Evolutionary conservation across 1,140 invertebrate species (phyloP).

Genomic region (Grapholita molesta): DNA sequence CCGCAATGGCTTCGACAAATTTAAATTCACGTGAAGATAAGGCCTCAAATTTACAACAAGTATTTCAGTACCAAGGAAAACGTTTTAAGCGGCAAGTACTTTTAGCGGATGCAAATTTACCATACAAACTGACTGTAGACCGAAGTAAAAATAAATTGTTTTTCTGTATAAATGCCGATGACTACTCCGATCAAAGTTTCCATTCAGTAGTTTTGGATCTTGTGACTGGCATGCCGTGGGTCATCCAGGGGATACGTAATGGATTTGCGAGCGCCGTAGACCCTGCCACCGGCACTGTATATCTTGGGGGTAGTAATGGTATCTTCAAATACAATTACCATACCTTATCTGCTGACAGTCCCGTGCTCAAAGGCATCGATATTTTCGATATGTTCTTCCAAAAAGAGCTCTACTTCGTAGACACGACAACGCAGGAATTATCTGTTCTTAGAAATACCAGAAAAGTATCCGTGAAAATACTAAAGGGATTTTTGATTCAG

Average conservation of each 20-base stretch:
- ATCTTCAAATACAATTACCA: conserved; percentile 42
- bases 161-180: conserved; percentile 53
- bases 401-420: conserved; percentile 42
- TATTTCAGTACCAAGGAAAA: conserved; percentile 19
- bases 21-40: neutral
- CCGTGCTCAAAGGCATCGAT: conserved; percentile 33
- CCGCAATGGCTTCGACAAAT: neutral
- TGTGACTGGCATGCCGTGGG: conserved; percentile 20
- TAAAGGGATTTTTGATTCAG: conserved; percentile 40
- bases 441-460: conserved; percentile 28
- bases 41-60: neutral
- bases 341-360: conserved; percentile 31
- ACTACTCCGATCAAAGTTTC: conserved; percentile 50
- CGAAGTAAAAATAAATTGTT: conserved; percentile 37
- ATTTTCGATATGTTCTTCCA: conserved; percentile 48
- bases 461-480: conserved; percentile 23
- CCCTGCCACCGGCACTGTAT: conserved; percentile 32
- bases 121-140: conserved; percentile 46
- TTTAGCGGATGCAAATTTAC: conserved; percentile 44
- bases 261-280: conserved; percentile 49
- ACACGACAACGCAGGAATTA: conserved; percentile 40
- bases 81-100: conserved; percentile 30
- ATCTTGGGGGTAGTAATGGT: conserved; percentile 45
- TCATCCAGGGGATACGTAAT: conserved; percentile 43
- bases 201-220: conserved; percentile 43